Evolutionary conservation across 2,113 vertebrate species (phyloP).

Genomic region (Hypomesus transpacificus): DNA sequence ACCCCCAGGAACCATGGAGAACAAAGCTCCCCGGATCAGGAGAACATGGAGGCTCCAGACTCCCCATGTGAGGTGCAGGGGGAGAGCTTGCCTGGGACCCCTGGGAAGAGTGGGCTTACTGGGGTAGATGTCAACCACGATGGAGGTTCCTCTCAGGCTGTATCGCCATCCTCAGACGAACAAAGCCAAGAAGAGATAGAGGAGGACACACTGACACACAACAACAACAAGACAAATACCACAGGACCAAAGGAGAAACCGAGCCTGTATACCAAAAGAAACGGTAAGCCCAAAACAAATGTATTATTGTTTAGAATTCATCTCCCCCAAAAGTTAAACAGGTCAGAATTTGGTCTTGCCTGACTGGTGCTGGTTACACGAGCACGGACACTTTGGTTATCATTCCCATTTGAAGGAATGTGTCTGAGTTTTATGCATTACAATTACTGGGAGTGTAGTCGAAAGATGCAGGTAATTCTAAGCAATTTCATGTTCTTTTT

Average conservation of each 20-base stretch:
- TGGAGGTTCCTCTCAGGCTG: conserved; percentile 28
- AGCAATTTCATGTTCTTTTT: too few relatives aligned
- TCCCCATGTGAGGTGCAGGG: conserved; percentile 16
- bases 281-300: conserved; percentile 58
- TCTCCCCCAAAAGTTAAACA: too few relatives aligned
- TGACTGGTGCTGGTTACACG: too few relatives aligned
- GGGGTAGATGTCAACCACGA: conserved; percentile 9
- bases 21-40: background rate
- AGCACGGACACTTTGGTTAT: too few relatives aligned
- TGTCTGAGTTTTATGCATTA: too few relatives aligned
- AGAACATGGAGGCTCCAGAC: conserved; percentile 8
- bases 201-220: conserved; percentile 63
- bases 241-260: conserved; percentile 47
- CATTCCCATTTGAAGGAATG: too few relatives aligned
- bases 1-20: conserved; percentile 43
- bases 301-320: conserved; percentile 32
- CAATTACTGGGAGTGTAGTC: too few relatives aligned
- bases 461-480: too few relatives aligned
- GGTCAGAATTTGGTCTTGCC: too few relatives aligned
- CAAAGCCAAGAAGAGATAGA: conserved; percentile 51
- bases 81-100: conserved; percentile 17
- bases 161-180: conserved; percentile 41
- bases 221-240: conserved; percentile 65
- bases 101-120: conserved; percentile 13
- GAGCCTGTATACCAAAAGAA: conserved; percentile 39